phyloP scores from a whole-genome alignment of 2,113 vertebrate genomes.

The Microcebus ravelobensis region DNA sequence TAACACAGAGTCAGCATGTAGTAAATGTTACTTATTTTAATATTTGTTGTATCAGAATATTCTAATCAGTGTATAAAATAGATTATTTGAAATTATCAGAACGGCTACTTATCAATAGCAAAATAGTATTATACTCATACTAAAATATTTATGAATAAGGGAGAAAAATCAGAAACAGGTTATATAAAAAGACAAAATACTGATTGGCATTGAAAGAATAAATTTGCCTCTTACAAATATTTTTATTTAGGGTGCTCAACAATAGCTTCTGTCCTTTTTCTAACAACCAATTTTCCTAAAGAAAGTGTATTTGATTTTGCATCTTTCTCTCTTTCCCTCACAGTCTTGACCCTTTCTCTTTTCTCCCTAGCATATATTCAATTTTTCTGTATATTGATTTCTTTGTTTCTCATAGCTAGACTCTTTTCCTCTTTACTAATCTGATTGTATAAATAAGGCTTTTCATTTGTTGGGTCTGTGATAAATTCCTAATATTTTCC shows the following conservation, averaged over 20 bases:
- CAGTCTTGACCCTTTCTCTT: neutral
- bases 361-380: neutral
- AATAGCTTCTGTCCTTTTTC: neutral
- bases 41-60: neutral
- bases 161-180: neutral
- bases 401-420: neutral
- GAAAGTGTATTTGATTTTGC: neutral
- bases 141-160: neutral
- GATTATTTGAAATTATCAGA: neutral
- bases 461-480: neutral
- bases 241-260: neutral
- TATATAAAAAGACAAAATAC: neutral
- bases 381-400: neutral
- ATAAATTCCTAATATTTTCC: neutral
- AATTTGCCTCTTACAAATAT: neutral
- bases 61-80: neutral
- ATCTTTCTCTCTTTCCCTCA: neutral
- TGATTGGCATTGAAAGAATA: neutral
- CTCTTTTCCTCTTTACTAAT: neutral
- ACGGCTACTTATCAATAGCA: neutral
- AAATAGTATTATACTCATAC: neutral
- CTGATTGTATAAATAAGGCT: neutral
- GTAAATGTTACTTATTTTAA: neutral
- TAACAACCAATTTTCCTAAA: neutral
- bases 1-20: neutral